Percentiles rank a stretch among this genome's conserved stretches.
Evolutionary conservation across 2,797 vertebrate genomes (phyloP).

Genomic region (Tapirus indicus): DNA sequence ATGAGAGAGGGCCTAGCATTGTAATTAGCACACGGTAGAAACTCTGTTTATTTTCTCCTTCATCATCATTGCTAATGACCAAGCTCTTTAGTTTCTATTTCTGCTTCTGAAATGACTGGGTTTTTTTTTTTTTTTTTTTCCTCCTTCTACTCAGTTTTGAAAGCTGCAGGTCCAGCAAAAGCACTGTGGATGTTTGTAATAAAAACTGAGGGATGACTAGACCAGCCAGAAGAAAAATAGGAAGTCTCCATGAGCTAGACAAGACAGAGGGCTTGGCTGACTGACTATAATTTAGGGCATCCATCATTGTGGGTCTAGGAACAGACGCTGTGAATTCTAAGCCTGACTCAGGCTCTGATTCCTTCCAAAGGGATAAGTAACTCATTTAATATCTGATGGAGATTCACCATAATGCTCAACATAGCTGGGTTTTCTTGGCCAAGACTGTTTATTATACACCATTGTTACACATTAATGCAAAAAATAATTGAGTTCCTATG

Average conservation of each 20-base stretch:
- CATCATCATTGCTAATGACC: background rate
- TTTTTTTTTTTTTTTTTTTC: background rate
- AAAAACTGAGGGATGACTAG: constrained; percentile 12
- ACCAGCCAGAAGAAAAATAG: constrained; percentile 5
- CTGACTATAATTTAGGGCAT: constrained; percentile 30
- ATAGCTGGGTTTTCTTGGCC: background rate
- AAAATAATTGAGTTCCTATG: background rate
- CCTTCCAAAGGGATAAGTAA: constrained; percentile 10
- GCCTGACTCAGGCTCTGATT: background rate
- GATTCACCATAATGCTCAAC: background rate
- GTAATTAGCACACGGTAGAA: background rate
- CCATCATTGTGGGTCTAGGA: background rate
- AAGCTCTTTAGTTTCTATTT: constrained; percentile 41
- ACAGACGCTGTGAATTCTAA: constrained; percentile 3
- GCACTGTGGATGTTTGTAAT: constrained; percentile 7
- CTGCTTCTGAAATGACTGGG: background rate
- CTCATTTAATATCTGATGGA: background rate
- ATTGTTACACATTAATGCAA: background rate
- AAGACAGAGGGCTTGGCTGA: background rate
- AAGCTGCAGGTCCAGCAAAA: constrained; percentile 15
- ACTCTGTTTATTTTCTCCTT: background rate
- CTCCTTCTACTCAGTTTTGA: background rate
- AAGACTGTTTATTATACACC: background rate
- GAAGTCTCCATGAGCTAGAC: background rate
- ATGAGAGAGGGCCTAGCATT: background rate